Conservation (phyloP, 2,113 vertebrate species). For the Lipophrys pholis region DNA sequence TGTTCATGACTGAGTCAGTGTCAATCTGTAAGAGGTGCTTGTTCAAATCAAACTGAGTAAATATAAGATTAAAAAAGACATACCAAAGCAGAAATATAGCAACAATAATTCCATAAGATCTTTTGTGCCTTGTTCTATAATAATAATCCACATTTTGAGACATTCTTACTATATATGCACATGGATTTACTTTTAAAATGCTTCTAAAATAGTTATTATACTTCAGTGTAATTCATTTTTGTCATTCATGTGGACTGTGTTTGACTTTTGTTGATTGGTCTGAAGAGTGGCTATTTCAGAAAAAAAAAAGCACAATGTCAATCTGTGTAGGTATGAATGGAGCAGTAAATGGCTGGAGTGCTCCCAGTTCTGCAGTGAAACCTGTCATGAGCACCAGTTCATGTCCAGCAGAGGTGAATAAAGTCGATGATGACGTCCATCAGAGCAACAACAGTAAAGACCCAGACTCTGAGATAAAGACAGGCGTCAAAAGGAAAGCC, state of each 20-base stretch:
- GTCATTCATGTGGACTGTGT: not conserved
- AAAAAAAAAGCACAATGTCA: constrained; percentile 40
- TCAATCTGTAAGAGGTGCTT: no score
- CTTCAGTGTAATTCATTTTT: not conserved
- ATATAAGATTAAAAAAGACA: no score
- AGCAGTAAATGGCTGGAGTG: constrained; percentile 86
- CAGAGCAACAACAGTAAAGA: constrained; percentile 91
- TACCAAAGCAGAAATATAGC: no score
- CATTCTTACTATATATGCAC: not conserved
- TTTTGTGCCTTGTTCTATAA: not conserved
- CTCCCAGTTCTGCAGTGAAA: constrained; percentile 81
- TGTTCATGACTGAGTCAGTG: no score
- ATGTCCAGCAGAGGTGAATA: constrained; percentile 78
- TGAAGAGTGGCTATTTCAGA: constrained; percentile 17
- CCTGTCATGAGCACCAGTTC: constrained; percentile 75
- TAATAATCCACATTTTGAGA: no score
- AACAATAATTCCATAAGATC: not conserved
- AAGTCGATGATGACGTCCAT: constrained; percentile 80
- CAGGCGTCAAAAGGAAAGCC: constrained; percentile 82
- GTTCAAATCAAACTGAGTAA: no score
- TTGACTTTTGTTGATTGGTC: constrained; percentile 11
- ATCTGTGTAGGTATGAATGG: constrained; percentile 86
- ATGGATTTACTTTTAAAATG: not conserved
- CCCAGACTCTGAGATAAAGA: constrained; percentile 88
- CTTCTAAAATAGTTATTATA: not conserved